Evolutionary conservation across 2,888 invertebrate species (phyloP), one percentile per base, ranked within the genome.

Genomic region (Merodon equestris): DNA sequence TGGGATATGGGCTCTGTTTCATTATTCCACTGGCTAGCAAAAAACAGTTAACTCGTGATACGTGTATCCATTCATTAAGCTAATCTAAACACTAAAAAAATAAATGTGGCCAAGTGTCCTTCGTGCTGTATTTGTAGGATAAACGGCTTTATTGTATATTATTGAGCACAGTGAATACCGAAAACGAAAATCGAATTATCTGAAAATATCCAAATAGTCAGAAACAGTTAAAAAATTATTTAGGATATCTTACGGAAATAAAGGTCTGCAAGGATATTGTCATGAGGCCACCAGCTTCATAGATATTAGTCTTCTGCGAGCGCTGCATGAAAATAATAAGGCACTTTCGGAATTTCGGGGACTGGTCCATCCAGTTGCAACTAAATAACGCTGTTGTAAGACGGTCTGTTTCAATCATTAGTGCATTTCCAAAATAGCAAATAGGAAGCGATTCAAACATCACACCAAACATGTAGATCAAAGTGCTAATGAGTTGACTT

Each of bases 181-280:
- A 74, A 38, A 68, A 74, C 5, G 74, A 74, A 9, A 74, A 68
- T 0, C 51, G 68, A 13, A 75, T 45, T 12, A 75, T 68, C 68
- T 75, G 14, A n/a, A n/a, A n/a, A n/a, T n/a, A n/a, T n/a, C n/a
- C n/a, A n/a, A n/a, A n/a, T n/a, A n/a, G n/a, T n/a, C n/a, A n/a
- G n/a, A n/a, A n/a, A n/a, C n/a, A n/a, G 27, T 27, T 27, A 4
- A 4, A 27, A 27, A 7, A 27, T 7, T 7, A 27, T 27, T 27
- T 27, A 27, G 7, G 7, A 27, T 27, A 2, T 2, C 71, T 71
- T 27, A 76, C 71, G 1, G 34, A 13, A 27, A 58, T 64, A 17
- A 58, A 71, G 14, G 71, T 76, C 47, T 71, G 53, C 10, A 76
- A 10, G 0, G 40, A 48, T 1, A 76, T 58, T 15, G 51, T 12